Evolutionary conservation across 2,113 vertebrate genomes (phyloP).

Genomic region (Salvelinus namaycush): DNA sequence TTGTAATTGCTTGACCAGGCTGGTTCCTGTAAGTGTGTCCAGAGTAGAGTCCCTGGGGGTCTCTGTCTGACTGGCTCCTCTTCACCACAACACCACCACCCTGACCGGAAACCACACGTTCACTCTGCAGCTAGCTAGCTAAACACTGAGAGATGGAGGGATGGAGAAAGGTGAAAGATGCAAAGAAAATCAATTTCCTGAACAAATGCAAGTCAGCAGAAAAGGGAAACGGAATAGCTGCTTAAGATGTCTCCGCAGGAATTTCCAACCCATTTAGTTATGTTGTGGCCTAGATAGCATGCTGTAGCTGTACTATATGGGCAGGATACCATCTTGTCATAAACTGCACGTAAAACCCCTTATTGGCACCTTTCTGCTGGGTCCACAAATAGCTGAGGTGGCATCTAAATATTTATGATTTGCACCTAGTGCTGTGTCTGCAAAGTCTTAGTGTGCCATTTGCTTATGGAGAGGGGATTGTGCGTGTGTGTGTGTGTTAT

Average conservation of each 20-base stretch:
- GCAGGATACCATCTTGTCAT: not conserved
- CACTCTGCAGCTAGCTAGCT: constrained; percentile 31
- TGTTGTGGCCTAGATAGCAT: not conserved
- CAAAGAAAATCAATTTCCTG: constrained; percentile 51
- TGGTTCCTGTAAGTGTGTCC: constrained; percentile 51
- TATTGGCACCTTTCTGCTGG: constrained; percentile 44
- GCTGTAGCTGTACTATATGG: constrained; percentile 23
- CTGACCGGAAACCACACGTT: constrained; percentile 38
- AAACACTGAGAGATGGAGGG: constrained; percentile 33
- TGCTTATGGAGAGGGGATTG: not conserved
- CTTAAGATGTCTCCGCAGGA: constrained; percentile 52
- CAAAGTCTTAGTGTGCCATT: constrained; percentile 27
- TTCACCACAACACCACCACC: constrained; percentile 19
- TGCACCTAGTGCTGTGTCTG: constrained; percentile 58
- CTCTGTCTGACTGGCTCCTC: no score
- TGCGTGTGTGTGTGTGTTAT: constrained; percentile 1
- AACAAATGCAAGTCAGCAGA: constrained; percentile 69
- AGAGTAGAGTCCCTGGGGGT: constrained; percentile 14
- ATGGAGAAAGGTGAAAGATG: constrained; percentile 19
- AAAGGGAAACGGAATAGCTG: constrained; percentile 50
- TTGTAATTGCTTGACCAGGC: constrained; percentile 33
- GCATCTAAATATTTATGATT: constrained; percentile 57
- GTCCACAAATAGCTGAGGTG: constrained; percentile 45
- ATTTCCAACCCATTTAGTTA: constrained; percentile 53
- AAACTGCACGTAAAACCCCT: constrained; percentile 26